Evolutionary conservation across 2,888 invertebrate genomes (phyloP).

Genomic region (Hydraecia micacea): DNA sequence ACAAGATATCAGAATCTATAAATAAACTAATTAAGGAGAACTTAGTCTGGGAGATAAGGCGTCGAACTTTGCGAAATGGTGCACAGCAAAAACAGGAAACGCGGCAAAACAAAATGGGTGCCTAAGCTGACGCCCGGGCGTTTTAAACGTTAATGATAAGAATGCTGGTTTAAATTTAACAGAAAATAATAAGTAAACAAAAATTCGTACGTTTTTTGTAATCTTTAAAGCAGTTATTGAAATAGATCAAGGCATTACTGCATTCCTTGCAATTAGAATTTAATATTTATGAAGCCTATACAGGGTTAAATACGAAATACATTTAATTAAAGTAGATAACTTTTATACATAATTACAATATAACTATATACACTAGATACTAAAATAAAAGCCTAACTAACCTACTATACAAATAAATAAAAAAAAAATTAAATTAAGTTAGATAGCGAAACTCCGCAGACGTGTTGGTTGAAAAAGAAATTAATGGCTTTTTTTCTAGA

Average conservation of each 20-base stretch:
- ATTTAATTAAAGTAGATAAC: no score
- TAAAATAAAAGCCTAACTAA: no score
- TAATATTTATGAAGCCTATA: background rate
- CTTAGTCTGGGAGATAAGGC: conserved; percentile 62
- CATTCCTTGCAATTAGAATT: background rate
- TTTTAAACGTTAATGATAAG: conserved; percentile 32
- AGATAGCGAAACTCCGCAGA: no score
- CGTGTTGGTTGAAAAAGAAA: no score
- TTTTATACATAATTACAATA: no score
- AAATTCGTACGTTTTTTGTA: background rate
- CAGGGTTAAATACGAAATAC: no score
- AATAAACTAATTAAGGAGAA: conserved; percentile 68
- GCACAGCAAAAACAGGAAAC: conserved; percentile 61
- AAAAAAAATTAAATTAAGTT: no score
- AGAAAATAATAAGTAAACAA: background rate
- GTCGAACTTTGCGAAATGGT: conserved; percentile 60
- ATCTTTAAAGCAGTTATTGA: background rate
- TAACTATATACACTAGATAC: no score
- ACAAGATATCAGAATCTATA: conserved; percentile 65
- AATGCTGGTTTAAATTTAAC: background rate
- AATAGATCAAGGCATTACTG: no score
- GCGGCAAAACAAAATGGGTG: conserved; percentile 59
- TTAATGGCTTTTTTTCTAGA: no score
- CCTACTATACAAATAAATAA: no score
- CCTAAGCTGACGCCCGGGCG: conserved; percentile 33